Evolutionary conservation across 2,113 vertebrate species (phyloP).

Genomic region (Girardinichthys multiradiatus): DNA sequence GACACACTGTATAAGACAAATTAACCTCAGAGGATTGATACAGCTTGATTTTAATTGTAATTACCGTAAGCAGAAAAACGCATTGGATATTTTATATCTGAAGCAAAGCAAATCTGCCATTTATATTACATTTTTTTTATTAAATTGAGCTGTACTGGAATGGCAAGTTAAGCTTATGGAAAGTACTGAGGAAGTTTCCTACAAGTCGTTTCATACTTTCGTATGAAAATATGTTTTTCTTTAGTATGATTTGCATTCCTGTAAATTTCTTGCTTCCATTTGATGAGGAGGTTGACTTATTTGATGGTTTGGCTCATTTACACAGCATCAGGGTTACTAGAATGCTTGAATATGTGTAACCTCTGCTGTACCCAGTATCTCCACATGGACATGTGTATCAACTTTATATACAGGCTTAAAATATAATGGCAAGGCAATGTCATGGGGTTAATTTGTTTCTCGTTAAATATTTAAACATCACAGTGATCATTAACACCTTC

Average conservation of each 20-base stretch:
- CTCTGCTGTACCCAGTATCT: background rate
- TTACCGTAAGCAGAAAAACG: constrained; percentile 57
- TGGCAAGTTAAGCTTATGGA: constrained; percentile 14
- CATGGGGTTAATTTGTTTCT: background rate
- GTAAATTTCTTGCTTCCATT: background rate
- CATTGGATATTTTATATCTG: constrained; percentile 55
- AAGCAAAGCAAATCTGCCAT: constrained; percentile 25
- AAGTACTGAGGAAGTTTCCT: constrained; percentile 2
- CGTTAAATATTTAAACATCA: background rate
- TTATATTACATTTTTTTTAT: constrained; percentile 51
- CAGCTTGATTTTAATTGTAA: constrained; percentile 76
- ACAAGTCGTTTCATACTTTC: background rate
- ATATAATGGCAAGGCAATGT: background rate
- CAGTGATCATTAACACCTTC: background rate
- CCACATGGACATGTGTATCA: background rate
- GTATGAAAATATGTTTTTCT: background rate
- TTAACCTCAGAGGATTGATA: constrained; percentile 75
- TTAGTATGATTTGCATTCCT: background rate
- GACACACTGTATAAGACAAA: constrained; percentile 65
- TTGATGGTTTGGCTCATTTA: background rate
- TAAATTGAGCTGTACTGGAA: constrained; percentile 45
- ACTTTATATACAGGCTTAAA: background rate
- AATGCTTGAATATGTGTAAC: background rate
- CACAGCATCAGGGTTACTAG: background rate
- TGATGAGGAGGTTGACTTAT: background rate